Conservation (phyloP, 2,113 vertebrate genomes). For the Barnardius zonarius region DNA sequence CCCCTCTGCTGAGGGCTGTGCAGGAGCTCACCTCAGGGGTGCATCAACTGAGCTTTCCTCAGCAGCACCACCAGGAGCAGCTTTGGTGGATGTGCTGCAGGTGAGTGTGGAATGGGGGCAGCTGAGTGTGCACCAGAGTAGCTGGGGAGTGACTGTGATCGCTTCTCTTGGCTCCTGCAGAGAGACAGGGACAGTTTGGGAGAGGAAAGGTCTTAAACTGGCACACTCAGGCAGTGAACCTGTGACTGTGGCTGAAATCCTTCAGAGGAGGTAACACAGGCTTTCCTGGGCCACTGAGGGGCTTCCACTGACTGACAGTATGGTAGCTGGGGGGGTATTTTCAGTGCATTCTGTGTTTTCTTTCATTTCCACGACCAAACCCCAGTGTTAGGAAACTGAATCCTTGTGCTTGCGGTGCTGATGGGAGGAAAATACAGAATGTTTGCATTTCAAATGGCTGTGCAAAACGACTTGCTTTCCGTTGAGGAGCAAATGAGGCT, state of each 20-base stretch:
- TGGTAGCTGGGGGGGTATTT: not conserved
- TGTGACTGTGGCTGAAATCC: not conserved
- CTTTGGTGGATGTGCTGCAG: not conserved
- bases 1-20: not conserved
- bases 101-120: not conserved
- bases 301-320: not conserved
- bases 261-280: not conserved
- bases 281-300: conserved; percentile 26
- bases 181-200: not conserved
- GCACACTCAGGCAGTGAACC: not conserved
- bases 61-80: not conserved
- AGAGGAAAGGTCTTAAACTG: not conserved
- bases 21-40: not conserved
- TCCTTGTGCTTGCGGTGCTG: not conserved
- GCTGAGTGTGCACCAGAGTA: not conserved
- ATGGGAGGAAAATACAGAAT: not conserved
- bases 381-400: not conserved
- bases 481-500: not conserved
- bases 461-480: not conserved
- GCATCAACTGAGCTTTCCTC: not conserved
- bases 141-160: not conserved
- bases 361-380: not conserved
- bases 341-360: not conserved
- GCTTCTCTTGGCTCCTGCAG: not conserved
- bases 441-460: not conserved